A percentile compares a stretch with the other conserved stretches of the same genome.
Evolutionary conservation across 2,113 vertebrate genomes (phyloP).

Genomic region (Amia ocellicauda): DNA sequence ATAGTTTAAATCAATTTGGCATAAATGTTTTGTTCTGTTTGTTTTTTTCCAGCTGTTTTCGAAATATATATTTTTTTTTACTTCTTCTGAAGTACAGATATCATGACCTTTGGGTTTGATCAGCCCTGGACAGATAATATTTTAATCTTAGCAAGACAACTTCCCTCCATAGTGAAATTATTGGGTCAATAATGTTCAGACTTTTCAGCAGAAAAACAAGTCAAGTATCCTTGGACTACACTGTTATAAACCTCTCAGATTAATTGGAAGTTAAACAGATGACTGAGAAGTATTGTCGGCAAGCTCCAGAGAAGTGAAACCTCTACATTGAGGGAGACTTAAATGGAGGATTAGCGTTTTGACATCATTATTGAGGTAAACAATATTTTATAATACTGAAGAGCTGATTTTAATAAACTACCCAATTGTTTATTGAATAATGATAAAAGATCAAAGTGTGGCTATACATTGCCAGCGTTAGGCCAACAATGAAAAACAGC

Average conservation of each 20-base stretch:
- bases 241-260: neutral
- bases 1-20: neutral
- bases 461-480: no score
- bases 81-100: slow-evolving; percentile 1
- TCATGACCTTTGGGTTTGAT: slow-evolving; percentile 2
- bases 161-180: neutral
- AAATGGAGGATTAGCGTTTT: neutral
- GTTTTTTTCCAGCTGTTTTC: neutral
- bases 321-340: neutral
- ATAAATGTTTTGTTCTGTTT: slow-evolving; percentile 1
- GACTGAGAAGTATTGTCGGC: slow-evolving; percentile 6
- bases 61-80: neutral
- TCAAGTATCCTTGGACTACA: neutral
- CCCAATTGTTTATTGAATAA: no score
- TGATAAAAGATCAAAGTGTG: no score
- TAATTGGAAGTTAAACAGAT: slow-evolving; percentile 8
- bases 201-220: neutral
- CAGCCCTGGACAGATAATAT: slow-evolving; percentile 3
- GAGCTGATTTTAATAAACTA: no score
- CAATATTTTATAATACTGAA: no score
- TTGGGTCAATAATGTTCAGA: neutral
- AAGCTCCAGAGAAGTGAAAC: neutral
- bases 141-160: slow-evolving; percentile 5
- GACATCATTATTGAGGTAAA: neutral
- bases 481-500: no score